Evolutionary conservation across 2,888 invertebrate species (phyloP).

Genomic region (Oconnorella tubifera): DNA sequence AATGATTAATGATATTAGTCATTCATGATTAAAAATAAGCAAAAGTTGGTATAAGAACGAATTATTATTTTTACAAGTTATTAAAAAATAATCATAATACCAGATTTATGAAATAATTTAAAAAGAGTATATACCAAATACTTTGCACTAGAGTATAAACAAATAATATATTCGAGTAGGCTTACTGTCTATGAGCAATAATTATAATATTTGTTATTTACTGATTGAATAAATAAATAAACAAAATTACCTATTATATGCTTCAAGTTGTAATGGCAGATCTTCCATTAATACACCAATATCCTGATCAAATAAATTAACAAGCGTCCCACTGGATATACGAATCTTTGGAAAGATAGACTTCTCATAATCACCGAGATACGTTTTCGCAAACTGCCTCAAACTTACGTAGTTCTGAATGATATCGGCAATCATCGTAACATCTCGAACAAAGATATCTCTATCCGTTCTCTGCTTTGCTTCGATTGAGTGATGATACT

Average conservation of each 20-base stretch:
- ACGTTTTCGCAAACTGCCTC: conserved; percentile 24
- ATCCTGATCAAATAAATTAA: conserved; percentile 23
- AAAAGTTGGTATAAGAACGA: too few relatives aligned
- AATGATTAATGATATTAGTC: background rate
- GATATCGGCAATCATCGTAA: conserved; percentile 18
- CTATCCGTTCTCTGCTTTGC: conserved; percentile 25
- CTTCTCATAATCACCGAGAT: conserved; percentile 27
- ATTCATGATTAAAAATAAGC: too few relatives aligned
- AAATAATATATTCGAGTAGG: background rate
- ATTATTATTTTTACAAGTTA: too few relatives aligned
- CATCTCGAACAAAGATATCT: conserved; percentile 27
- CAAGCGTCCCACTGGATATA: conserved; percentile 21
- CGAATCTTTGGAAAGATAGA: conserved; percentile 27
- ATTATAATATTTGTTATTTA: background rate
- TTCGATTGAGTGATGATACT: conserved; percentile 25
- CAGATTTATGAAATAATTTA: background rate
- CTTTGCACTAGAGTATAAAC: too few relatives aligned
- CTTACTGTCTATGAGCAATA: background rate
- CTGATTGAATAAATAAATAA: background rate
- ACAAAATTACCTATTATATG: conserved; percentile 23
- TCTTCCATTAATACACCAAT: conserved; percentile 21
- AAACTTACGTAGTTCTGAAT: conserved; percentile 18
- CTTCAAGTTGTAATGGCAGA: conserved; percentile 8
- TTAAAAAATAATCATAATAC: background rate
- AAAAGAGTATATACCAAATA: too few relatives aligned